A percentile compares a stretch with the other conserved stretches of the same genome.
These are phyloP conservation scores for Bubo blakistoni DNA, from an alignment of 2,113 vertebrate species.

Conservation along the genomic window DNA sequence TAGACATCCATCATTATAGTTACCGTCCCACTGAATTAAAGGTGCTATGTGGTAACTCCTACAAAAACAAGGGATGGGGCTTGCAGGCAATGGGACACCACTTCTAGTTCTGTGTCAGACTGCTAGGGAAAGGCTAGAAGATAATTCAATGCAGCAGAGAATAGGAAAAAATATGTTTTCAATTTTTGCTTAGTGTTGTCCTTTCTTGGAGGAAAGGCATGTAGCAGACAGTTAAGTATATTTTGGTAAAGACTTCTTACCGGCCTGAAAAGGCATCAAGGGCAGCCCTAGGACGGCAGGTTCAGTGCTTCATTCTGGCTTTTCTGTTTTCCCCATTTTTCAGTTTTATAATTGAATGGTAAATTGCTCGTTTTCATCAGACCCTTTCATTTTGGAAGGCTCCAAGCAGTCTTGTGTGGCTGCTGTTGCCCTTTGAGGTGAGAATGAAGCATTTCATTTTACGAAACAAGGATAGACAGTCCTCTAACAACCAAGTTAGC, in stretches of 20 bases:
- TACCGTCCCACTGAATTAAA: neutral
- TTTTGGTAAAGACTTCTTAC: neutral
- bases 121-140: neutral
- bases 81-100: neutral
- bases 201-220: neutral
- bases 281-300: neutral
- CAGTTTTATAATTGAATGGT: neutral
- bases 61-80: neutral
- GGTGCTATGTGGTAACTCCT: neutral
- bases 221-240: neutral
- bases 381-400: neutral
- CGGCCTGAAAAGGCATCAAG: neutral
- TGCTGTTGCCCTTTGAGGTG: neutral
- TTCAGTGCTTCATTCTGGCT: neutral
- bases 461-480: neutral
- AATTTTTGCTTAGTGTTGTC: neutral
- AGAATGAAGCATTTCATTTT: neutral
- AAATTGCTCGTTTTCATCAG: neutral
- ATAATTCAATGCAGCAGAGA: neutral
- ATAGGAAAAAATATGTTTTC: neutral
- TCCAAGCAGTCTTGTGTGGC: neutral
- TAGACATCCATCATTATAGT: neutral
- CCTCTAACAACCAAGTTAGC: neutral
- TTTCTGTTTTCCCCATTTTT: neutral
- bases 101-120: neutral